Base-by-base conservation (phyloP, 2,888 invertebrate genomes). In the Neoitamus cyanurus region DNA sequence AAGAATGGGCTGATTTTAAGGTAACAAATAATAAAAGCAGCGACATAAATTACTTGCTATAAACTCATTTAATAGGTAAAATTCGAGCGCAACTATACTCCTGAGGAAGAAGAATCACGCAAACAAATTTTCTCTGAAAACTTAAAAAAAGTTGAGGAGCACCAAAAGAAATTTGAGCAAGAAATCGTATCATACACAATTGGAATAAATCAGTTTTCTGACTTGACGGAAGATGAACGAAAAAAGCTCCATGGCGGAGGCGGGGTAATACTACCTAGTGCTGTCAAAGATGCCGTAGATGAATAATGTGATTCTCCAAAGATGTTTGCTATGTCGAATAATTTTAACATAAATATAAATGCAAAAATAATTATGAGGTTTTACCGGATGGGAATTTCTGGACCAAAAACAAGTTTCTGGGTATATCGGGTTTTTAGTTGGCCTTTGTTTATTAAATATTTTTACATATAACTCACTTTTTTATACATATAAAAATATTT, bases 81-180 rank as follows among this genome's bases (percentile, higher is more conserved):
- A 77, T 77, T 77, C 46, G 46, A 77, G 25, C 34, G 36, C 42
- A 46, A 20, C 28, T 77, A 77, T 46, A n/a, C 34, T 30, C 42
- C 42, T 9, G 77, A 77, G 36, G 77, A 77, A 31, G 77, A 77
- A 13, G 9, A 46, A 7, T n/a, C 2, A 1, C 42, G 77, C 11
- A 77, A 77, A 28, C 36, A 77, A 28, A 46, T 77, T n/a, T 77
- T 77, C 46, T 3, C 46, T 46, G 46, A 77, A 46, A n/a, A 25
- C 20, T 46, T 77, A 28, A 13, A 42, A 13, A 9, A 13, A 0
- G 46, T 77, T 30, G 46, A 42, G 1, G 77, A 77, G 25, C 77
- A 77, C 28, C 42, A 77, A 7, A 77, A 77, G 30, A 69, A 69
- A 30, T 69, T 28, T 30, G 69, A 69, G 0, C 20, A 69, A 6